Evolutionary conservation across 2,888 invertebrate species (phyloP), one percentile per base, ranked within the genome.

Genomic region (Autographa gamma): DNA sequence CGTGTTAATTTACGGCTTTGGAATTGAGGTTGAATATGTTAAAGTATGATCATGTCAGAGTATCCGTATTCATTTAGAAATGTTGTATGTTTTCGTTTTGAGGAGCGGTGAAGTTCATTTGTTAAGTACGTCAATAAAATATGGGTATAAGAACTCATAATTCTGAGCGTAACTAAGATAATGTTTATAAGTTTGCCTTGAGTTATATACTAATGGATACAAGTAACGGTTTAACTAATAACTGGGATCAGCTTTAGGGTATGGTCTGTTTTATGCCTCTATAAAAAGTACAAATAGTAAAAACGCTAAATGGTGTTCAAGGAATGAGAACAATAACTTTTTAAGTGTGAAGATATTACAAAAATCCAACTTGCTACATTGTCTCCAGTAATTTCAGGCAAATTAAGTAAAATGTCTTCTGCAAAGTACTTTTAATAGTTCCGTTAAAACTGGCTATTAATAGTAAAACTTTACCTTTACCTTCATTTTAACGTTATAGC

Each of bases 371-470:
- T 56, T 58, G 63, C 54, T 76, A 41, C 63, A 63, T 63, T 63
- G 48, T n/a, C 60, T 71, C 60, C 19, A 56, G 38, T 41, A 56
- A 70, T 74, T 70, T 48, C 73, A 63, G 56, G 71, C 32, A 25
- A 60, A 63, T 71, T 48, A 52, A 76, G 48, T 60, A 43, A 31
- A 41, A 71, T 34, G 63, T 63, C 54, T 74, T 70, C 71, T 69
- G 0, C n/a, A 41, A 56, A 70, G 48, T 41, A 41, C 54, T 56
- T 54, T 56, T 56, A 25, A 56, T 56, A 19, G 54, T 56, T 25
- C 60, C 54, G 54, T 76, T 25, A 76, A 52, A 76, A 76, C 34
- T 60, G 25, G 25, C 3, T 3, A 1, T 25, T 54, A 62, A 76
- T 70, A 54, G 31, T 56, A 14, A 56, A 70, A 70, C 38, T 60